These are phyloP conservation scores for Archips crataeganus DNA, from an alignment of 2,888 invertebrate species.

Conservation along the genomic window DNA sequence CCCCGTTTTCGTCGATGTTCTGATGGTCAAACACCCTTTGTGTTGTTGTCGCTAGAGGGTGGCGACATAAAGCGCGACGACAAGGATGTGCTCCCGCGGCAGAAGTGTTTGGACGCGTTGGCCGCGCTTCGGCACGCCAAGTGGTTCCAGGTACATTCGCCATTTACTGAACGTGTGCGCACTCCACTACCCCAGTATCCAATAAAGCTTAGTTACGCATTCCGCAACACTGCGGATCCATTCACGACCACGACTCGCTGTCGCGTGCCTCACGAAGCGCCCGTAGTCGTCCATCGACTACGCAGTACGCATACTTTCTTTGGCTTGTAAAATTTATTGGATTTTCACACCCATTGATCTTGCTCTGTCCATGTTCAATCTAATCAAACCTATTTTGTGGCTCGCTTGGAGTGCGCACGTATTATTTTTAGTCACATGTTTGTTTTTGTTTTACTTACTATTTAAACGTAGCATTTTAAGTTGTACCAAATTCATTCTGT, in stretches of 20 bases:
- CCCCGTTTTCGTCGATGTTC: conserved; percentile 80
- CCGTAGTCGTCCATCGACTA: conserved; percentile 18
- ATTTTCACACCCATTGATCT: conserved; percentile 34
- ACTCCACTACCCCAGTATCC: conserved; percentile 57
- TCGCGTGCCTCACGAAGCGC: conserved; percentile 5
- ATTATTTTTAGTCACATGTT: conserved; percentile 82
- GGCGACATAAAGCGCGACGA: conserved; percentile 90
- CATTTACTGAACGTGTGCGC: conserved; percentile 74
- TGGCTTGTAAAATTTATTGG: conserved; percentile 39
- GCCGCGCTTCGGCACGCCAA: conserved; percentile 99
- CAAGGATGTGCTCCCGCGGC: conserved; percentile 98
- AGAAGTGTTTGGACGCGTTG: conserved; percentile 99
- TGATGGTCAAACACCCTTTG: conserved; percentile 93
- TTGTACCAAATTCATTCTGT: conserved; percentile 43
- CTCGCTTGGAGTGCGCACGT: conserved; percentile 73
- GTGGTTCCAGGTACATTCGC: conserved; percentile 98
- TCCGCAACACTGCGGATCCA: not conserved
- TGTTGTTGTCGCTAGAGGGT: conserved; percentile 86
- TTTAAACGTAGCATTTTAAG: conserved; percentile 55
- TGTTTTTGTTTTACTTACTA: conserved; percentile 67
- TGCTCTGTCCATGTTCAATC: conserved; percentile 16
- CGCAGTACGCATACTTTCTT: conserved; percentile 5
- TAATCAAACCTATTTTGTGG: conserved; percentile 33
- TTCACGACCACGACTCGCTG: conserved; percentile 10
- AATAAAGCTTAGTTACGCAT: conserved; percentile 38